Evolutionary conservation across 1,140 invertebrate species (phyloP).

Genomic region (Neuroterus valhalla): DNA sequence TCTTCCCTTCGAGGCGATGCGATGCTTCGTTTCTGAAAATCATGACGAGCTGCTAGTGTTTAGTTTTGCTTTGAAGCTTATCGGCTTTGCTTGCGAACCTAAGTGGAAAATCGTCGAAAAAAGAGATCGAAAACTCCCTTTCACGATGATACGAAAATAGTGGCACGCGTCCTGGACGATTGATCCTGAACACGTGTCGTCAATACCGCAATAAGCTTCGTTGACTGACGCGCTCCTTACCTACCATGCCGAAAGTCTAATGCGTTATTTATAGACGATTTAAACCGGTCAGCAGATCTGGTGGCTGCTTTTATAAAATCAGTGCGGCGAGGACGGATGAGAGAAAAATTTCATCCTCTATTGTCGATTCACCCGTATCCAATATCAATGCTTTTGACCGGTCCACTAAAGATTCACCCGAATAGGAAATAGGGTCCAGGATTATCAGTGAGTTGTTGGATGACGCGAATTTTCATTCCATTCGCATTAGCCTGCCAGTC

Average conservation of each 20-base stretch:
- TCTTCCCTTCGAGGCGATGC: neutral
- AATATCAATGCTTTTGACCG: conserved; percentile 2
- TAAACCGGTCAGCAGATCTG: conserved; percentile 59
- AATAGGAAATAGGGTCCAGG: neutral
- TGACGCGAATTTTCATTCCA: conserved; percentile 5
- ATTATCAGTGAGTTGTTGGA: neutral
- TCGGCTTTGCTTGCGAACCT: conserved; percentile 39
- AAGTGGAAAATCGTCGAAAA: conserved; percentile 44
- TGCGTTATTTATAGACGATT: conserved; percentile 73
- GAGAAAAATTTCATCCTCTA: conserved; percentile 1
- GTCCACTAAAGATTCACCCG: neutral
- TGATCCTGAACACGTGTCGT: conserved; percentile 73
- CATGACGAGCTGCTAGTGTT: conserved; percentile 4
- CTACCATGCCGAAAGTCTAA: conserved; percentile 54
- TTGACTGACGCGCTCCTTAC: conserved; percentile 65
- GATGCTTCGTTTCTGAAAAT: conserved; percentile 4
- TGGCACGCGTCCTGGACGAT: conserved; percentile 70
- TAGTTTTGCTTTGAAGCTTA: conserved; percentile 44
- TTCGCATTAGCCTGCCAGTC: conserved; percentile 2
- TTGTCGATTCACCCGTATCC: neutral
- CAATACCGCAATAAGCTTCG: conserved; percentile 72
- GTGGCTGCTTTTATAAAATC: conserved; percentile 8
- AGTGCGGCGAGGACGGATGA: neutral
- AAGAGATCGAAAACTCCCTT: conserved; percentile 46
- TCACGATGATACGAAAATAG: conserved; percentile 73